Conservation (phyloP, 2,888 invertebrate species). For the Aspidiotus destructor region DNA sequence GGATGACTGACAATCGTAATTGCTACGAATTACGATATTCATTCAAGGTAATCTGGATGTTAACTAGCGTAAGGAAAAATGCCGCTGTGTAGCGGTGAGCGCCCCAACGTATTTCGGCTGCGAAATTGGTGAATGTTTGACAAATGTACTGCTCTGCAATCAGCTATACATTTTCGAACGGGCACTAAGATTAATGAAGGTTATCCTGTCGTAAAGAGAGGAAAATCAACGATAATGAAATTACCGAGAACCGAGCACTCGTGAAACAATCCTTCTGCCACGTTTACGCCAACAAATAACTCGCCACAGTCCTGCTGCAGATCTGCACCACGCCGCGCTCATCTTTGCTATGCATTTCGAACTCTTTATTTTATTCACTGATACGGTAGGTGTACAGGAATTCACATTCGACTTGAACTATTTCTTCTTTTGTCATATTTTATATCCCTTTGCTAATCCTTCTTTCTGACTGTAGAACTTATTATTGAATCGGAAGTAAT, state of each 20-base stretch:
- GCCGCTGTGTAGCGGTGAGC: not conserved
- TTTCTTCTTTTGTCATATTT: no score
- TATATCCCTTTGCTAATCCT: no score
- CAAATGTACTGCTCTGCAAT: constrained; percentile 27
- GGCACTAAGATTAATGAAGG: constrained; percentile 28
- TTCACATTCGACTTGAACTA: no score
- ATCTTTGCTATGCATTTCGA: no score
- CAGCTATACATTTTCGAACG: constrained; percentile 26
- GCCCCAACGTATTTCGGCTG: not conserved
- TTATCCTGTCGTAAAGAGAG: constrained; percentile 22
- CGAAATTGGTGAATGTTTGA: constrained; percentile 6
- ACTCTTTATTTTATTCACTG: no score
- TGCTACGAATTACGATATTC: not conserved
- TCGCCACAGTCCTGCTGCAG: constrained; percentile 2
- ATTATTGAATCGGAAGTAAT: no score
- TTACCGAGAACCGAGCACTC: constrained; percentile 25
- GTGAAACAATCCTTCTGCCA: constrained; percentile 14
- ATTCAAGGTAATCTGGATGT: constrained; percentile 1
- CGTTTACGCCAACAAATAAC: constrained; percentile 1
- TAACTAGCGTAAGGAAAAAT: not conserved
- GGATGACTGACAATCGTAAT: not conserved
- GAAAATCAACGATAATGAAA: constrained; percentile 29
- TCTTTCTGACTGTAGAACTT: no score
- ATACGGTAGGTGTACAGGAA: no score
- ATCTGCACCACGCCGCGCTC: no score